Percentiles rank a stretch among this genome's conserved stretches.
Evolutionary conservation across 2,888 invertebrate genomes (phyloP).

Genomic region (Dorcus hopei): DNA sequence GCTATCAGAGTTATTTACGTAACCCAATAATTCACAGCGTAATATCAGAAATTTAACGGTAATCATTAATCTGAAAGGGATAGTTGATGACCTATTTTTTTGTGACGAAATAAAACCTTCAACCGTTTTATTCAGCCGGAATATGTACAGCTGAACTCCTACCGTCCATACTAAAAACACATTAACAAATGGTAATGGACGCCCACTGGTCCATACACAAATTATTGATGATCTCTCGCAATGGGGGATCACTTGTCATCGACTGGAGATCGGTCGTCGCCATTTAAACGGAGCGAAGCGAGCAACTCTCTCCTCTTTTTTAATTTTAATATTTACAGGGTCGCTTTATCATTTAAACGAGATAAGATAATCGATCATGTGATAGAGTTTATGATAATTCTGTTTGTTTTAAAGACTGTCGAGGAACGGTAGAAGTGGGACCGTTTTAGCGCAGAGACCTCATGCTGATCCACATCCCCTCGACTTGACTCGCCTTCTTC

Average conservation of each 20-base stretch:
- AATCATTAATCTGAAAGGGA: slow-evolving; percentile 1
- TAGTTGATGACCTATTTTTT: background rate
- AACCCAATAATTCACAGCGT: too few species aligned
- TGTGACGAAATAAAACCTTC: slow-evolving; percentile 1
- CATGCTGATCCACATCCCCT: slow-evolving; percentile 27
- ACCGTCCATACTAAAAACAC: too few species aligned
- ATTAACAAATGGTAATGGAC: slow-evolving; percentile 31
- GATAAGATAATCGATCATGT: slow-evolving; percentile 28
- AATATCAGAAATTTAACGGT: too few species aligned
- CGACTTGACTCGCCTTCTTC: slow-evolving; percentile 18
- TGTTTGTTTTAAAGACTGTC: slow-evolving; percentile 24
- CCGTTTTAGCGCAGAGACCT: slow-evolving; percentile 18
- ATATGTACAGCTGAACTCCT: background rate
- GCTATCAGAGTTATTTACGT: too few species aligned
- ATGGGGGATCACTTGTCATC: slow-evolving; percentile 31
- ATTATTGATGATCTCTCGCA: slow-evolving; percentile 33
- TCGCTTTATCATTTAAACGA: slow-evolving; percentile 20
- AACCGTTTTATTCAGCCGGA: background rate
- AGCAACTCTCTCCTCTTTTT: slow-evolving; percentile 9
- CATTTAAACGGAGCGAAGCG: background rate
- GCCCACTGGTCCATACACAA: slow-evolving; percentile 31
- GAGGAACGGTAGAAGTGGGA: slow-evolving; percentile 16
- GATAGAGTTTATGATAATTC: slow-evolving; percentile 27
- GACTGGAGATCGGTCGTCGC: slow-evolving; percentile 16
- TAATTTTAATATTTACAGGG: slow-evolving; percentile 15